Conservation (phyloP, 1,140 invertebrate genomes). For the Antheraea pernyi region DNA sequence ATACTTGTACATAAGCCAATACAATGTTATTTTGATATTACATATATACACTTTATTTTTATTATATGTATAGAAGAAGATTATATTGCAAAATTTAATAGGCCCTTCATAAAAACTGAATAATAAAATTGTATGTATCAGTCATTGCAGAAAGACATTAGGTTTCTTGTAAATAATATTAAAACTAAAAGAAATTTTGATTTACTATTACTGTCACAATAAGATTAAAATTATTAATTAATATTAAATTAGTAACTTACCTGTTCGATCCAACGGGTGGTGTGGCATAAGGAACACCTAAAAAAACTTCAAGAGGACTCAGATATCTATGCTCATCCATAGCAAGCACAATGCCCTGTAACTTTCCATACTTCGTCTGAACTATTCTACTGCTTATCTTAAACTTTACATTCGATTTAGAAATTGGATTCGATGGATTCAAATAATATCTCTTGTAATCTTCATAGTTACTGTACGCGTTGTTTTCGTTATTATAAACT, state of each 20-base stretch:
- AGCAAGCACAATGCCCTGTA: constrained; percentile 88
- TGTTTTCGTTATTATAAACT: constrained; percentile 59
- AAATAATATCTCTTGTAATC: constrained; percentile 71
- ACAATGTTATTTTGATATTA: no score
- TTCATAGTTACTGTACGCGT: constrained; percentile 66
- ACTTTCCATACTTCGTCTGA: constrained; percentile 89
- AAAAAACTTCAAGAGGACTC: constrained; percentile 91
- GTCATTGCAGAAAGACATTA: no score
- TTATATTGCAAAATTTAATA: no score
- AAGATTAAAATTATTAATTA: background rate
- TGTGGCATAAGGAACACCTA: constrained; percentile 97
- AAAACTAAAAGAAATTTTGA: no score
- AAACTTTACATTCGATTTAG: constrained; percentile 69
- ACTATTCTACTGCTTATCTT: constrained; percentile 87
- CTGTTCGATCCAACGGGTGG: constrained; percentile 92
- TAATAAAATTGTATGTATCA: no score
- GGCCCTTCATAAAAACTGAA: no score
- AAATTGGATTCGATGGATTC: constrained; percentile 60
- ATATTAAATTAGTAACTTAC: constrained; percentile 45
- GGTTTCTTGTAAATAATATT: no score
- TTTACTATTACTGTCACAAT: no score
- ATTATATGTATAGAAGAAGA: no score
- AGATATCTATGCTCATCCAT: constrained; percentile 86
- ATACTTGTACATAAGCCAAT: no score
- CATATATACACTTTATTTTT: no score